Base-by-base conservation (phyloP, 2,113 vertebrate genomes). In the Numida meleagris region DNA sequence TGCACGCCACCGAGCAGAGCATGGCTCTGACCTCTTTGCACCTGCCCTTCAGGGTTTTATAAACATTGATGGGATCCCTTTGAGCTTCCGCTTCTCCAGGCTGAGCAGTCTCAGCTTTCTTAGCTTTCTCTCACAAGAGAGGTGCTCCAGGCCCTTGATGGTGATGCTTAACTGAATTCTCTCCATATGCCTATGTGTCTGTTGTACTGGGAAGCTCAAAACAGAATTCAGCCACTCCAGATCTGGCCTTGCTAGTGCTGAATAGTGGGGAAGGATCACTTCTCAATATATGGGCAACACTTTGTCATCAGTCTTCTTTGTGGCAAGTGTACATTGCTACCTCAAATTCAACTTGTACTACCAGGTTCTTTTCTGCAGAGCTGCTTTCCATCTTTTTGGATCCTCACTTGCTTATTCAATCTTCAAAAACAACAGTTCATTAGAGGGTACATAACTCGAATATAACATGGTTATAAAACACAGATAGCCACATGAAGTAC, bases 61-160 rank as follows among this genome's bases (percentile, higher is more conserved):
- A 31, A 10, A 25, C 5, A 34, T 10, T 15, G 55, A 19, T 46
- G 19, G 38, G 9, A 14, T 76, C 57, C 36, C 25, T 9, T 6
- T 0, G 0, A 38, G 9, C 9, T 36, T 77, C 40, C 38, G 75
- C 40, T 68, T 92, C 19, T 19, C 45, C 23, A 62, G 9, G 13
- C 45, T 79, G 24, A 63, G 10, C 20, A 38, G 34, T 68, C 6
- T 4, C 14, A 55, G 20, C 7, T 84, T 31, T 83, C 25, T 63
- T 53, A 42, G 48, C 25, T 14, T 76, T 43, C 83, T 13, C 42
- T 83, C n/a, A 31, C 62, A 20, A 71, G 6, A 63, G 43, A 68
- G 53, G 6, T 86, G 20, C 12, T 82, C 19, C 62, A 79, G 14
- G 27, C 34, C 48, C 58, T 73, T 57, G 27, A 24, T 34, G 0